Evolutionary conservation across 2,797 vertebrate genomes (phyloP).

Genomic region (Sternarchorhynchus goeldii): DNA sequence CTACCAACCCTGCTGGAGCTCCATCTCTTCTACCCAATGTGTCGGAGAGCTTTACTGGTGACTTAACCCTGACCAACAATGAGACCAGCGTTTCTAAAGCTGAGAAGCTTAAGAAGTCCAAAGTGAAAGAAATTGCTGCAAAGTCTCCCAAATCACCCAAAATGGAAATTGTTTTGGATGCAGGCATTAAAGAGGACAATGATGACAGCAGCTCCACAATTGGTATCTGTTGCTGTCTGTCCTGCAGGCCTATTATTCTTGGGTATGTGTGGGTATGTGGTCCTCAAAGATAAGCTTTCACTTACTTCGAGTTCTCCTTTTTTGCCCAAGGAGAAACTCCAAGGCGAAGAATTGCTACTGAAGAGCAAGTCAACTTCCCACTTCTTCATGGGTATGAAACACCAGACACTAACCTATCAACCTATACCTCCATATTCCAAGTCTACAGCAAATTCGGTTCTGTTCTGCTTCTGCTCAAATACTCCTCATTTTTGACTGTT

Average conservation of each 20-base stretch:
- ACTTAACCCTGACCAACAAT: constrained; percentile 65
- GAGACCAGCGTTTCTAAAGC: constrained; percentile 55
- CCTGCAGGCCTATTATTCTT: neutral
- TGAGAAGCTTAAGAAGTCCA: constrained; percentile 66
- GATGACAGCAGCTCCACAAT: constrained; percentile 68
- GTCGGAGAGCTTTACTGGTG: constrained; percentile 65
- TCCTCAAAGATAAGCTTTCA: neutral
- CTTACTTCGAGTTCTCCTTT: neutral
- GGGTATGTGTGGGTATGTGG: neutral
- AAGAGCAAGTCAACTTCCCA: constrained; percentile 90
- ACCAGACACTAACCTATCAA: neutral
- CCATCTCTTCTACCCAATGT: constrained; percentile 50
- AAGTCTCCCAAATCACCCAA: constrained; percentile 62
- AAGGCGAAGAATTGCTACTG: constrained; percentile 88
- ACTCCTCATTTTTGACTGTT: neutral
- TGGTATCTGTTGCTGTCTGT: constrained; percentile 56
- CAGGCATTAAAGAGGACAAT: constrained; percentile 63
- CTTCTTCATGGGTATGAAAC: constrained; percentile 86
- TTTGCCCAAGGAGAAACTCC: constrained; percentile 78
- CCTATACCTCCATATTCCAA: neutral
- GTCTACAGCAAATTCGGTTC: neutral
- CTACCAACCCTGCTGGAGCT: constrained; percentile 48
- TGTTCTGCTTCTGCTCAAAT: neutral
- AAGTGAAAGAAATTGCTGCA: constrained; percentile 32
- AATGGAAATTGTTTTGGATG: constrained; percentile 45